Percentiles rank a stretch among this genome's conserved stretches.
Conservation (phyloP, 2,888 invertebrate genomes). For the Lasioglossum vierecki region DNA sequence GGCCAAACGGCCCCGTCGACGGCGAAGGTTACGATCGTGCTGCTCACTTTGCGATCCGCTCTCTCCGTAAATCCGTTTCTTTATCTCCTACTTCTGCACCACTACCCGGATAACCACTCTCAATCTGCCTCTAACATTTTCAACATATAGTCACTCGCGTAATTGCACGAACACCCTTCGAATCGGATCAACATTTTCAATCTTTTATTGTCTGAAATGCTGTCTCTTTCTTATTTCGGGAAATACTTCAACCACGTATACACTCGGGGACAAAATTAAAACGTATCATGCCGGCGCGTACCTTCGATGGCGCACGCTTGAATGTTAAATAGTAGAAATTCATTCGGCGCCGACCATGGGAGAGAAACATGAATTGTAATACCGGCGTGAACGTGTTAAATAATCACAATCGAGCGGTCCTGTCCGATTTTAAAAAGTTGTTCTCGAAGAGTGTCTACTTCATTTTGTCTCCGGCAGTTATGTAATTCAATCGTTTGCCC, state of each 20-base stretch:
- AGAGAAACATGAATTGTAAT: too few species aligned
- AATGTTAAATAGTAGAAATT: too few species aligned
- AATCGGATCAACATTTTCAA: neutral
- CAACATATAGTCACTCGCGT: neutral
- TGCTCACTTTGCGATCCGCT: neutral
- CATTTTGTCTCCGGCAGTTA: too few species aligned
- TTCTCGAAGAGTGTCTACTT: too few species aligned
- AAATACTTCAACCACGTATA: neutral
- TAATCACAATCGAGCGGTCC: too few species aligned
- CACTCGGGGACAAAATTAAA: neutral
- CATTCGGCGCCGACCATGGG: too few species aligned
- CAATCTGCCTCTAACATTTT: neutral
- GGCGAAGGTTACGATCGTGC: conserved; percentile 51
- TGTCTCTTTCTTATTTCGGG: neutral
- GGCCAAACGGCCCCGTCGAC: conserved; percentile 30
- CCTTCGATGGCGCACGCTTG: too few species aligned
- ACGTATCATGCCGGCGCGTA: too few species aligned
- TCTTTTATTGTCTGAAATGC: neutral
- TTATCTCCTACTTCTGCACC: conserved; percentile 1
- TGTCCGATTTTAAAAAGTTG: too few species aligned
- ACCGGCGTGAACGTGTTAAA: too few species aligned
- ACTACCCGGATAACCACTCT: neutral
- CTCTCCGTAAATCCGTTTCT: conserved; percentile 2
- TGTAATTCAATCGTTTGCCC: too few species aligned
- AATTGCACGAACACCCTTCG: neutral